Base-by-base conservation (phyloP, 2,113 vertebrate species). In the Oreochromis aureus region DNA sequence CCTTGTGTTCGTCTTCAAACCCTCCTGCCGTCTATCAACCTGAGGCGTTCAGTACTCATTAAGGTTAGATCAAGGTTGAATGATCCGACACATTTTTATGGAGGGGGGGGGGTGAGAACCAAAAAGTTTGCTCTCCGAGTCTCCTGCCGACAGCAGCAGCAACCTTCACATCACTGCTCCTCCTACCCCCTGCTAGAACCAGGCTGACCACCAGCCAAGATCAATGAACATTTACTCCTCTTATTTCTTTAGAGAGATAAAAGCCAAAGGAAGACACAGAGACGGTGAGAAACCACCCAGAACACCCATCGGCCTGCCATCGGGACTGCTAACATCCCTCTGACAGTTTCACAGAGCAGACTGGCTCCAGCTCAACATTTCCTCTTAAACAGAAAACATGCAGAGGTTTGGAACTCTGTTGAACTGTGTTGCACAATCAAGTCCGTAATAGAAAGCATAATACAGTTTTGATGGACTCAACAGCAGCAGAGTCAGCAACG, bases 11-110 rank as follows among this genome's bases (percentile, higher is more conserved):
- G 7, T 51, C 55, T 86, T 90, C 61, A 80, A 84, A 79, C 63
- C 34, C 41, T 27, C 4, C 1, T 22, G 34, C 54, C 15, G 32
- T 84, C 55, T 19, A 24, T 86, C 89, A 87, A 32, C 24, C 84
- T 2, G 56, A 80, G 41, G 76, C 6, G 5, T 54, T 16, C 63
- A 1, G n/a, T 7, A 6, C 91, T 94, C 92, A 89, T 92, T 94
- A 95, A 91, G 90, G 91, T 94, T 59, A 89, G 66, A 90, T 92
- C 88, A 95, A 92, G 93, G 92, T 95, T 55, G 24, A 84, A 80
- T 76, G 4, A 90, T 80, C 51, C 24, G 80, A 86, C 87, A 89
- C 48, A 55, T 85, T 89, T 87, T 90, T 90, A 48, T 66, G 6
- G 1, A n/a, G 61, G 18, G 6, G 2, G 15, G 2, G 6, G 18